phyloP scores from a whole-genome alignment of 2,113 vertebrate genomes.

The Callipepla squamata region DNA sequence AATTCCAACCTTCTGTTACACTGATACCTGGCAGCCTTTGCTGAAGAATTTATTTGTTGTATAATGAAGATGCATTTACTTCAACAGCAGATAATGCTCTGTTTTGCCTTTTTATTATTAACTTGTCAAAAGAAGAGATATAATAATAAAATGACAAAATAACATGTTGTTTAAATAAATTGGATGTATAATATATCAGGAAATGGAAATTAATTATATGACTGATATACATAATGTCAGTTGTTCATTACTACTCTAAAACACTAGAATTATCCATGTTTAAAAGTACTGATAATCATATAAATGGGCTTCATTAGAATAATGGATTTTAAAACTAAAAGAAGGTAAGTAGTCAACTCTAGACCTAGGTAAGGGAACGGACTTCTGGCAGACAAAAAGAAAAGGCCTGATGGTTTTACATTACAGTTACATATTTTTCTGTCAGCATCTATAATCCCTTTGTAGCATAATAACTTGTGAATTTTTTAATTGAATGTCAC shows the following conservation, averaged over 20 bases:
- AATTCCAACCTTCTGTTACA: neutral
- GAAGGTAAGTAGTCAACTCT: neutral
- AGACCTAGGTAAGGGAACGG: neutral
- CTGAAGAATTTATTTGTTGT: conserved; percentile 20
- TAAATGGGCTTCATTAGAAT: conserved; percentile 1
- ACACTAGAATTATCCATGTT: conserved; percentile 16
- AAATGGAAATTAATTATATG: conserved; percentile 50
- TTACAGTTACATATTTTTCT: neutral
- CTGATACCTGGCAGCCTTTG: neutral
- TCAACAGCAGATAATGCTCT: conserved; percentile 15
- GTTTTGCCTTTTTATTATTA: conserved; percentile 48
- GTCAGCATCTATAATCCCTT: neutral
- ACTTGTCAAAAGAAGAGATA: conserved; percentile 44
- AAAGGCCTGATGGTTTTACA: neutral
- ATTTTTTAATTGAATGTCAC: neutral
- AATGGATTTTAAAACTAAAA: neutral
- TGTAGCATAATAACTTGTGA: neutral
- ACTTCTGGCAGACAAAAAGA: neutral
- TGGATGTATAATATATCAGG: neutral
- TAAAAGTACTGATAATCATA: conserved; percentile 27
- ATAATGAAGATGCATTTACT: conserved; percentile 30
- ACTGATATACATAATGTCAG: conserved; percentile 13
- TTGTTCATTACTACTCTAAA: conserved; percentile 19
- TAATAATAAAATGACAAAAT: conserved; percentile 42
- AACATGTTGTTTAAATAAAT: conserved; percentile 47